Base-by-base conservation (phyloP, 92 coral and sea anemone genomes). In the Porites divaricata region DNA sequence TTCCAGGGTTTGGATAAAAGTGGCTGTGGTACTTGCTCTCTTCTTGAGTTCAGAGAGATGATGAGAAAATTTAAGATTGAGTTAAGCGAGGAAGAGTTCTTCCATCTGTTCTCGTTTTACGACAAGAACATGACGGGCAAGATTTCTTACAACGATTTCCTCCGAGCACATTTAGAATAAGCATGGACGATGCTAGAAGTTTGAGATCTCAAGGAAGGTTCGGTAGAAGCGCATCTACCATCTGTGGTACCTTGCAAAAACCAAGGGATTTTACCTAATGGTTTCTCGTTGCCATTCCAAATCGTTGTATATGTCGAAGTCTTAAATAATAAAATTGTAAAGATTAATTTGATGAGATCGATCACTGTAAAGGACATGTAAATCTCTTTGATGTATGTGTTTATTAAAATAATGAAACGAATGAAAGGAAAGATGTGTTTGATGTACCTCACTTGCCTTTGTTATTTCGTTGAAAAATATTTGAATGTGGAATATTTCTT, bases 71-170 rank as follows among this genome's bases (percentile, higher is more conserved):
- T 90, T 84, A 90, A 91, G 62, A 91, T 96, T 63, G 91, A 89
- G 79, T 85, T 96, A 20, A 86, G 86, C 63, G 98, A 96, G 65
- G 99, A 96, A 72, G 98, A 96, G 49, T 96, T 92, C 67, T 96
- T 95, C 61, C 99, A 96, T 82, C 81, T 96, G 49, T 93, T 85
- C 70, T 89, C 99, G 8, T 96, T 83, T 83, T 96, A 96, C 84
- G 99, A 96, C 86, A 96, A 96, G 77, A 91, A 92, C 83, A 83
- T 96, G 91, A 85, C 86, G 58, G 96, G 98, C 52, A 94, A 87
- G 87, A 90, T 96, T n/a, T 95, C 95, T 14, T 96, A 96, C 61
- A 96, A 95, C 62, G 97, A 95, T 62, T 96, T 96, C 80, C 83
- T 96, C 8, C 83, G 99, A 82, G 98, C 99, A 15, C 95, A 92